A percentile compares a stretch with the other conserved stretches of the same genome.
Conservation (phyloP, 1,140 invertebrate species). For the Cydia amplana region DNA sequence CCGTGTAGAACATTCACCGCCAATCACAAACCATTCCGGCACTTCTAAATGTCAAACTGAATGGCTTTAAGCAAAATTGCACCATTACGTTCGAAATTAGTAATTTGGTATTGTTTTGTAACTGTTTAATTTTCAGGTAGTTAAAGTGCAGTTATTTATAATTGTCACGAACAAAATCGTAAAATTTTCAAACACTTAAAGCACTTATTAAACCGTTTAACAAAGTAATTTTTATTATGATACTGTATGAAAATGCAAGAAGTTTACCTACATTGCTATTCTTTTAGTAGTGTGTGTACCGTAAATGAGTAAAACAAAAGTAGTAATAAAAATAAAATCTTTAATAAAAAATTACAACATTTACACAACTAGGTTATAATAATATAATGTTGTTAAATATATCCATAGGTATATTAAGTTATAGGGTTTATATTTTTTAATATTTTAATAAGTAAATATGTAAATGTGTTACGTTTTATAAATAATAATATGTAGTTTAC, state of each 20-base stretch:
- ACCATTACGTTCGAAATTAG: conserved; percentile 50
- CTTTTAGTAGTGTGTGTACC: neutral
- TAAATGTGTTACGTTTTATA: no score
- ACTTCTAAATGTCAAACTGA: conserved; percentile 78
- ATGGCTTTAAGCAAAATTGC: conserved; percentile 63
- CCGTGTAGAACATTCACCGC: conserved; percentile 77
- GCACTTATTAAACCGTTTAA: neutral
- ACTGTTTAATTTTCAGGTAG: conserved; percentile 32
- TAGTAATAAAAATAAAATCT: neutral
- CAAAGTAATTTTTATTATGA: neutral
- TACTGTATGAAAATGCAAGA: neutral
- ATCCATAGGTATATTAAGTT: no score
- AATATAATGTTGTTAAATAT: no score
- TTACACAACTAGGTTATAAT: no score
- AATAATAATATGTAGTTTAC: no score
- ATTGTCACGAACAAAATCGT: conserved; percentile 11
- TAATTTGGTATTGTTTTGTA: conserved; percentile 40
- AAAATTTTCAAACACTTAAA: conserved; percentile 15
- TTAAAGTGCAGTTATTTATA: conserved; percentile 29
- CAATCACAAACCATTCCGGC: conserved; percentile 79
- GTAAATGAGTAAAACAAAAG: neutral
- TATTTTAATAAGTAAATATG: no score
- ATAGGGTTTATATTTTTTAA: no score
- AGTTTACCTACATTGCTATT: neutral
- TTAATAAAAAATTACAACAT: no score